Evolutionary conservation across 1,140 invertebrate species (phyloP).

Genomic region (Halesus radiatus): DNA sequence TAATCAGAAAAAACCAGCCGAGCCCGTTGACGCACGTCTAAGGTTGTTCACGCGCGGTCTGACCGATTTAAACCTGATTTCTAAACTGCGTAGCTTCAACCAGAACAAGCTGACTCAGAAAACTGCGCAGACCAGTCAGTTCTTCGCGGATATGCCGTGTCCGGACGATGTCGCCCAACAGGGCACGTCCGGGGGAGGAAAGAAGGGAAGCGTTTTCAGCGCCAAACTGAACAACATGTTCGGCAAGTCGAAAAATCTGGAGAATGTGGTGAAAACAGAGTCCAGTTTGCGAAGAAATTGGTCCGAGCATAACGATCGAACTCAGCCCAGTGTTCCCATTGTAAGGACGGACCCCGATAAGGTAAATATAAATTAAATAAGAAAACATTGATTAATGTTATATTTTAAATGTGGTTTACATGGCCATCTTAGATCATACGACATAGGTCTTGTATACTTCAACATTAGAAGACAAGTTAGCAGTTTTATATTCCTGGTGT

Average conservation of each 20-base stretch:
- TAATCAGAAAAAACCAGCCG: neutral
- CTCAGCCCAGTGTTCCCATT: slow-evolving; percentile 30
- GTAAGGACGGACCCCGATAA: slow-evolving; percentile 16
- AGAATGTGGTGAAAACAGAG: slow-evolving; percentile 7
- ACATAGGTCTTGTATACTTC: too few species aligned
- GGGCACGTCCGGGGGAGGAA: neutral
- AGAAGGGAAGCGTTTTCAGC: slow-evolving; percentile 36
- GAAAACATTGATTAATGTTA: too few species aligned
- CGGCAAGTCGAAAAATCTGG: slow-evolving; percentile 6
- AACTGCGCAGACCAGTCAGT: slow-evolving; percentile 36
- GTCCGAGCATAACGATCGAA: slow-evolving; percentile 56
- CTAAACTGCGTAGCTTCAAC: slow-evolving; percentile 2
- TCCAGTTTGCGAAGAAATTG: slow-evolving; percentile 51
- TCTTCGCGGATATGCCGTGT: slow-evolving; percentile 27
- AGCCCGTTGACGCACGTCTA: neutral
- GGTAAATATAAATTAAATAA: neutral
- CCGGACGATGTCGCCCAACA: slow-evolving; percentile 7
- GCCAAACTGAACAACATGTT: slow-evolving; percentile 46
- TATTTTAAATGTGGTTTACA: too few species aligned
- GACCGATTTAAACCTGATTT: slow-evolving; percentile 45
- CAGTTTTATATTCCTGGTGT: too few species aligned
- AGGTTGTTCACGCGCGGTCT: slow-evolving; percentile 51
- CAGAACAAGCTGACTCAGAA: neutral
- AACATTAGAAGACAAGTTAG: too few species aligned
- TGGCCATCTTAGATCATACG: too few species aligned